Evolutionary conservation across 2,113 vertebrate genomes (phyloP).

Genomic region (Rhinolophus ferrumequinum): DNA sequence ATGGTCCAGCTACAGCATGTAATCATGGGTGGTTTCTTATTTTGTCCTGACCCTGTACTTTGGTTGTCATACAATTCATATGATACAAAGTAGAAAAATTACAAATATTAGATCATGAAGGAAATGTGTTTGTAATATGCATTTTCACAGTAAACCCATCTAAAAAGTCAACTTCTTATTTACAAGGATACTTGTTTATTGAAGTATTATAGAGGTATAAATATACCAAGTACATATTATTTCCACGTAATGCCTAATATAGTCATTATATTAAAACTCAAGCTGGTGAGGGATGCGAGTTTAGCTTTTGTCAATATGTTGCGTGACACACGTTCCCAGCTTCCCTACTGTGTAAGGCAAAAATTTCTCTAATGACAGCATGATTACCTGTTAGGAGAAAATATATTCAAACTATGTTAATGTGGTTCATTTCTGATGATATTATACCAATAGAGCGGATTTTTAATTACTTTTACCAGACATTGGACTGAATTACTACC

Average conservation of each 20-base stretch:
- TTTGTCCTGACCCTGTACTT: background rate
- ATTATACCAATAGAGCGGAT: background rate
- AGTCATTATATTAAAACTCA: background rate
- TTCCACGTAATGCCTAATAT: background rate
- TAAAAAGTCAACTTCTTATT: background rate
- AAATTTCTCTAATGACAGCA: background rate
- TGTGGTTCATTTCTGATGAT: background rate
- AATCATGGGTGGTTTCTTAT: background rate
- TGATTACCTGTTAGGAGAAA: background rate
- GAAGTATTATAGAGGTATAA: background rate
- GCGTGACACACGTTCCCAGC: background rate
- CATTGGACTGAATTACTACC: background rate
- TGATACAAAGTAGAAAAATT: background rate
- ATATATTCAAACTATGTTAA: background rate
- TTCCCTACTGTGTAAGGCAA: background rate
- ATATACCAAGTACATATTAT: background rate
- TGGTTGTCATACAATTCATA: background rate
- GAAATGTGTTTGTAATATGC: background rate
- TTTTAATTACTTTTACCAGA: slow-evolving; percentile 4
- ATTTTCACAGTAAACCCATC: background rate
- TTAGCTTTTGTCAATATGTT: background rate
- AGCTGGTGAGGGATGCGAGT: background rate
- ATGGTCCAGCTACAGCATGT: rapidly evolving
- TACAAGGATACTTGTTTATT: background rate
- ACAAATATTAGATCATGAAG: background rate